A percentile compares a stretch with the other conserved stretches of the same genome.
Conservation (phyloP, 2,113 vertebrate species). For the Nansenia antarctica region DNA sequence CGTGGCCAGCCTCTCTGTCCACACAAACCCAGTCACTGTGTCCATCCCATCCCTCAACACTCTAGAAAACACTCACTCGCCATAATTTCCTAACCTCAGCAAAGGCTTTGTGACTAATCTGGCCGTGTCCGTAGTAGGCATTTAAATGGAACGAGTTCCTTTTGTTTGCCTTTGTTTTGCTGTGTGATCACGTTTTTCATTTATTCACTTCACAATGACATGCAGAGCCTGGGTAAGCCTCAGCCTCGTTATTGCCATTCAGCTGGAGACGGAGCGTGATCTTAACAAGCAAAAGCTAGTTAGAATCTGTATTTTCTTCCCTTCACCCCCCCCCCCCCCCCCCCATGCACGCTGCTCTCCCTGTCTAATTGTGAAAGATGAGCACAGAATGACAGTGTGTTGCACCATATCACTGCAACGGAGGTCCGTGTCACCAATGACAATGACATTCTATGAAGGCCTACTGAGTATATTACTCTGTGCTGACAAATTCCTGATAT, state of each 20-base stretch:
- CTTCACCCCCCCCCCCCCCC: conserved; percentile 37
- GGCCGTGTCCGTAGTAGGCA: conserved; percentile 59
- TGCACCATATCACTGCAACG: conserved; percentile 59
- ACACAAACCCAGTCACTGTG: conserved; percentile 30
- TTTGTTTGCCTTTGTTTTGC: conserved; percentile 64
- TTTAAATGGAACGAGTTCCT: conserved; percentile 57
- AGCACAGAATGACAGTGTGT: conserved; percentile 64
- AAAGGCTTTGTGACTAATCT: conserved; percentile 59
- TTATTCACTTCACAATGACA: conserved; percentile 60
- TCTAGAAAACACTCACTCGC: neutral
- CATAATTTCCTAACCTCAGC: conserved; percentile 51
- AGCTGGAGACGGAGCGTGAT: conserved; percentile 54
- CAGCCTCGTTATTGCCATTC: conserved; percentile 68
- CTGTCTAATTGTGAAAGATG: conserved; percentile 60
- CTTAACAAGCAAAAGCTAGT: conserved; percentile 73
- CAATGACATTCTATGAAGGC: conserved; percentile 64
- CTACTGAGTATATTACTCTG: conserved; percentile 33
- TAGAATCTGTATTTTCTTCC: conserved; percentile 68
- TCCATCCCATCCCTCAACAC: conserved; percentile 15
- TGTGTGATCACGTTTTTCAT: conserved; percentile 61
- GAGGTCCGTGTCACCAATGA: conserved; percentile 59
- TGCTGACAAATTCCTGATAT: neutral
- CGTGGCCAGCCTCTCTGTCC: conserved; percentile 35
- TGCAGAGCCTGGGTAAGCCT: conserved; percentile 46
- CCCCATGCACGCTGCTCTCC: conserved; percentile 43